These are phyloP conservation scores for Melieria crassipennis DNA, from an alignment of 2,888 invertebrate genomes.

Conservation along the genomic window DNA sequence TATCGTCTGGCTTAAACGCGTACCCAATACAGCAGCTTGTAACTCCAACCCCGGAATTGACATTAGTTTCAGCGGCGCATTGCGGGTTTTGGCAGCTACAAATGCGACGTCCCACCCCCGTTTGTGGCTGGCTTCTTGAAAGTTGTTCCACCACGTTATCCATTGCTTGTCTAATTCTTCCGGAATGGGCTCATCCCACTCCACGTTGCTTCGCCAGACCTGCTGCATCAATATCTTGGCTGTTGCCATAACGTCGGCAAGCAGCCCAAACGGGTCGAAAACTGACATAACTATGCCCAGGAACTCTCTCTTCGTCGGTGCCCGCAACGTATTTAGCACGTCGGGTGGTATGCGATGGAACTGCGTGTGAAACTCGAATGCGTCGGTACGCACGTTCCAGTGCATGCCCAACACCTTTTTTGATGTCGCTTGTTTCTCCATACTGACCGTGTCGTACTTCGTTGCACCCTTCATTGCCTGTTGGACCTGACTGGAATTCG, in stretches of 20 bases:
- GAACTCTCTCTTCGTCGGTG: constrained; percentile 7
- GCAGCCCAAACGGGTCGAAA: constrained; percentile 1
- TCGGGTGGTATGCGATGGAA: not conserved
- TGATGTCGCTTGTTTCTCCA: not conserved
- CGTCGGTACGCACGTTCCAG: not conserved
- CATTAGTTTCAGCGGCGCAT: not conserved
- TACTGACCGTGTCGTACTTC: not conserved
- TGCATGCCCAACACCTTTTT: constrained; percentile 1
- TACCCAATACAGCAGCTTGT: constrained; percentile 3
- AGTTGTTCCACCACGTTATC: not conserved
- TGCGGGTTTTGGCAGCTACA: not conserved
- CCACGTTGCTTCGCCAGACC: constrained; percentile 3
- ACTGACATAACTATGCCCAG: not conserved
- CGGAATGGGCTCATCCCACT: not conserved
- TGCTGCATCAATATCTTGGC: not conserved
- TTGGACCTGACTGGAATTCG: too few species aligned
- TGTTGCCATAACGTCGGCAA: not conserved
- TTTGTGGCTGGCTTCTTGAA: not conserved
- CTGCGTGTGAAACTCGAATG: not conserved
- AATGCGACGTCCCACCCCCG: not conserved
- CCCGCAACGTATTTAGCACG: not conserved
- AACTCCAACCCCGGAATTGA: not conserved
- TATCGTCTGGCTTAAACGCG: not conserved
- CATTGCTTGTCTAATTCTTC: not conserved
- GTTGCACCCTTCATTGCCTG: not conserved